These are phyloP conservation scores for Mythimna lalbum DNA, from an alignment of 2,888 invertebrate species.

Conservation along the genomic window DNA sequence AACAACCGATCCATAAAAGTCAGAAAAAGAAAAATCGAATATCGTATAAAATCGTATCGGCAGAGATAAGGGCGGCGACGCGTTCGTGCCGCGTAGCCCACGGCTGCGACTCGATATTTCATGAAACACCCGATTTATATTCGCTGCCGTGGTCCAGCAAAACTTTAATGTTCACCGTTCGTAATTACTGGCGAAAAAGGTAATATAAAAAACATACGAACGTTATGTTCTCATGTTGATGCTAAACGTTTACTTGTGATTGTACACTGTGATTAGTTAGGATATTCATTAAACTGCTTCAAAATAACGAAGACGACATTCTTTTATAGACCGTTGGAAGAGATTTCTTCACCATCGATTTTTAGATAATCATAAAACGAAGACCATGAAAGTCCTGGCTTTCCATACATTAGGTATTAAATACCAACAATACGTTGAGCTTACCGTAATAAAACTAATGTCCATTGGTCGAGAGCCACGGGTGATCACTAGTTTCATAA, in stretches of 20 bases:
- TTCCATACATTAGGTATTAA: slow-evolving; percentile 39
- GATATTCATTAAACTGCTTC: slow-evolving; percentile 29
- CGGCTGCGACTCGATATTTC: slow-evolving; percentile 88
- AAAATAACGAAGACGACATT: slow-evolving; percentile 12
- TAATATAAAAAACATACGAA: slow-evolving; percentile 72
- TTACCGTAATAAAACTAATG: slow-evolving; percentile 49
- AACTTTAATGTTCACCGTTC: slow-evolving; percentile 86
- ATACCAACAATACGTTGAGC: slow-evolving; percentile 38
- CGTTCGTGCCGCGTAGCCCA: slow-evolving; percentile 84
- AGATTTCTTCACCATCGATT: background rate
- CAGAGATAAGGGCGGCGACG: slow-evolving; percentile 87
- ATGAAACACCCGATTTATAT: slow-evolving; percentile 89
- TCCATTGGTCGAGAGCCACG: slow-evolving; percentile 48
- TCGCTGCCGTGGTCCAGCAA: slow-evolving; percentile 82
- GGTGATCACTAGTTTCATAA: slow-evolving; percentile 51
- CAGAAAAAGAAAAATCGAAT: slow-evolving; percentile 87
- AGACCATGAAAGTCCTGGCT: slow-evolving; percentile 24
- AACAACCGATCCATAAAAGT: slow-evolving; percentile 89
- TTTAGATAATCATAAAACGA: slow-evolving; percentile 21
- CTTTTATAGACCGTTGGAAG: slow-evolving; percentile 1
- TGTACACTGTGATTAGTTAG: slow-evolving; percentile 39
- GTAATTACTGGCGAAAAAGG: slow-evolving; percentile 84
- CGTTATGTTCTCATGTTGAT: slow-evolving; percentile 55
- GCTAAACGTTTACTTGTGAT: slow-evolving; percentile 50
- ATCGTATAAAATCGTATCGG: slow-evolving; percentile 89